phyloP scores from a whole-genome alignment of 1,140 invertebrate species.

The Drosophila sp. region DNA sequence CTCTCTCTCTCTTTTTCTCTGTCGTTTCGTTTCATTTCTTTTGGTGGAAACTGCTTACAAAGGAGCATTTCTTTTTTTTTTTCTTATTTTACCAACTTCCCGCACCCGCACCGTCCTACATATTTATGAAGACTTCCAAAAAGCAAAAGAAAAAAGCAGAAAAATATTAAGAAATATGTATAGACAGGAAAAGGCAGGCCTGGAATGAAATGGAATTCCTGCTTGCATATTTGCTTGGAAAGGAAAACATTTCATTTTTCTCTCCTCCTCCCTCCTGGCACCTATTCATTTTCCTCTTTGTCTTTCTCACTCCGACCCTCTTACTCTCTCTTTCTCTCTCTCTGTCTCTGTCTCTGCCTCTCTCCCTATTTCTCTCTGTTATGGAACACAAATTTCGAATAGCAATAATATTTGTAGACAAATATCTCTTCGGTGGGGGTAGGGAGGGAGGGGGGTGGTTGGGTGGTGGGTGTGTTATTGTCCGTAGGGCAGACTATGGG shows the following conservation, averaged over 20 bases:
- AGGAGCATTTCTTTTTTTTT: slow-evolving; percentile 26
- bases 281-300: slow-evolving; percentile 32
- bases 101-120: slow-evolving; percentile 29
- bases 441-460: background rate
- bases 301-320: slow-evolving; percentile 8
- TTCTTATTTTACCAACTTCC: slow-evolving; percentile 7
- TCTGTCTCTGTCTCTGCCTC: slow-evolving; percentile 26
- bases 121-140: slow-evolving; percentile 61
- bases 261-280: background rate
- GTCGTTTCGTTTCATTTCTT: background rate
- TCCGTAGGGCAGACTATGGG: too few species aligned
- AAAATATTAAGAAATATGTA: slow-evolving; percentile 65
- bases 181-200: slow-evolving; percentile 4
- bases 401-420: slow-evolving; percentile 77
- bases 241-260: slow-evolving; percentile 11
- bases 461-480: slow-evolving; percentile 11
- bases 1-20: too few species aligned
- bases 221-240: background rate
- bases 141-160: background rate
- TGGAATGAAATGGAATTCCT: slow-evolving; percentile 2
- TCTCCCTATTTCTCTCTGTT: background rate
- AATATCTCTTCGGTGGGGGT: slow-evolving; percentile 49
- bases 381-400: slow-evolving; percentile 70
- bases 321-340: background rate
- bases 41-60: slow-evolving; percentile 30